A percentile compares a stretch with the other conserved stretches of the same genome.
Conservation (phyloP, 1,140 invertebrate genomes). For the Thaumetopoea pityocampa region DNA sequence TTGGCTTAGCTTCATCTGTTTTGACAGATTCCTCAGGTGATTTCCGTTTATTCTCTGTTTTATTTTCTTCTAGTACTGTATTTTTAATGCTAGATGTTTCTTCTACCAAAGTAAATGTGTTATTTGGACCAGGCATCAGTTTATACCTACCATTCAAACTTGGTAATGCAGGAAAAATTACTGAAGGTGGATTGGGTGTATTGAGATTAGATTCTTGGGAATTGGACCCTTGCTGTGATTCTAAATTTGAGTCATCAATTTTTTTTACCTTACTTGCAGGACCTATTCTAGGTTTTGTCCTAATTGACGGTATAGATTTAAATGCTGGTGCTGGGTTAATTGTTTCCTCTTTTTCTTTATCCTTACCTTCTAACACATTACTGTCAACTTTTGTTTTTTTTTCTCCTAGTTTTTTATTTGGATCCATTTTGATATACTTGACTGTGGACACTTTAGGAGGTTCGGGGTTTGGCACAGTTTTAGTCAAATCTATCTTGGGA, state of each 20-base stretch:
- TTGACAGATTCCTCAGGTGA: conserved; percentile 10
- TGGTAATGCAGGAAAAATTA: conserved; percentile 42
- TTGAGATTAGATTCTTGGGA: not conserved
- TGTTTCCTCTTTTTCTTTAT: conserved; percentile 21
- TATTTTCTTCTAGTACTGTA: conserved; percentile 2
- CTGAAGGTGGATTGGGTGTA: conserved; percentile 4
- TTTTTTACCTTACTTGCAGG: conserved; percentile 54
- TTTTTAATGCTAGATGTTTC: conserved; percentile 23
- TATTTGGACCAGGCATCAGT: conserved; percentile 59
- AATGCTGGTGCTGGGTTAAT: conserved; percentile 18
- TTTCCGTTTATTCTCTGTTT: conserved; percentile 15
- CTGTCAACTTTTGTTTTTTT: conserved; percentile 15
- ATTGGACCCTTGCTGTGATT: not conserved
- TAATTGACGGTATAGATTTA: conserved; percentile 32
- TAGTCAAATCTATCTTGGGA: conserved; percentile 39
- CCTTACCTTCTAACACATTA: conserved; percentile 2
- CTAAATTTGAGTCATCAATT: conserved; percentile 8
- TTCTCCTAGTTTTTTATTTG: conserved; percentile 9
- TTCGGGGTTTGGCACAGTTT: conserved; percentile 29
- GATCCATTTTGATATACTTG: conserved; percentile 55
- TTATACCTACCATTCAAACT: conserved; percentile 48
- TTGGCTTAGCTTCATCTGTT: not conserved
- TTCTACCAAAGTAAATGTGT: conserved; percentile 58
- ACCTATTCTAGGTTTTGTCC: conserved; percentile 51
- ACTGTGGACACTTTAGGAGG: conserved; percentile 47